Base-by-base conservation (phyloP, 2,113 vertebrate genomes). In the Hemicordylus capensis region DNA sequence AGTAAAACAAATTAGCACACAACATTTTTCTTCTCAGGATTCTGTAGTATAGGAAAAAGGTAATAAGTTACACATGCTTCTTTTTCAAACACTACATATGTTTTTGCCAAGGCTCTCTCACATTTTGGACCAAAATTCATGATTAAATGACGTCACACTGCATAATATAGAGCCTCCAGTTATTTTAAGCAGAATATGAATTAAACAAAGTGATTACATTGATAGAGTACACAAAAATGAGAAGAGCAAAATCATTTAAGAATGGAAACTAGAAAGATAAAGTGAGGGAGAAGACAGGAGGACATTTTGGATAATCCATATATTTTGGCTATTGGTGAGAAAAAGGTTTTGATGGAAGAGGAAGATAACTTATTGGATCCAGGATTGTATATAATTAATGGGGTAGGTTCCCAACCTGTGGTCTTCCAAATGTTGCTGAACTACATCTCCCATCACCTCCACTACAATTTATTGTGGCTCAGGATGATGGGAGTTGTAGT, bases 1-100 rank as follows among this genome's bases (percentile, higher is more conserved):
- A 92, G 28, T 34, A 80, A 90, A 89, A 85, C 34, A 7, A 74
- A 87, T 63, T 48, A 91, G 86, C 28, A 81, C 42, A 46, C 63
- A 69, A 59, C 15, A 88, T 3, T 10, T 42, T 82, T 73, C 28
- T n/a, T 31, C 75, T 11, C 15, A 81, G 37, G 20, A 80, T 88
- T 82, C 22, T 85, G 28, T 66, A 37, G 31, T 78, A 37, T 54
- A 84, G 2, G 67, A 37, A 48, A 86, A 73, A 42, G 26, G n/a
- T 39, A 17, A 22, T 20, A 3, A 0, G 74, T 0, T 28, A 48
- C 28, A 77, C 80, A 87, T 87, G 20, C 2, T 80, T 76, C 83
- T n/a, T 14, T 19, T 2, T 37, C 67, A 69, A 22, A 69, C 17
- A 69, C 37, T 39, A n/a, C n/a, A n/a, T n/a, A 34, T 66, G 20